A percentile compares a stretch with the other conserved stretches of the same genome.
Evolutionary conservation across 2,797 vertebrate genomes (phyloP).

Genomic region (Ctenopoma multispine): DNA sequence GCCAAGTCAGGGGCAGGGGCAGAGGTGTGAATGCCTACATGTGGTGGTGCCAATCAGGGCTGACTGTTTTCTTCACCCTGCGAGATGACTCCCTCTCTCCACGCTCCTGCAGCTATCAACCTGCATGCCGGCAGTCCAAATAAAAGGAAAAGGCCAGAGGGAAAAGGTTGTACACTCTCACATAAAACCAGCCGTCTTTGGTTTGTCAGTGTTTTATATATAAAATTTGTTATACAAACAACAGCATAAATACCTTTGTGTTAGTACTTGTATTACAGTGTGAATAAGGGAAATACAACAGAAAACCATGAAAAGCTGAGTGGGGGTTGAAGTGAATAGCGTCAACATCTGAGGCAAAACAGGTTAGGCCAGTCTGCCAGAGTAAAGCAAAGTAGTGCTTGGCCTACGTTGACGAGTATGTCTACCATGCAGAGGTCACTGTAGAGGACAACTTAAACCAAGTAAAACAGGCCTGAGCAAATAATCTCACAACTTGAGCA

Average conservation of each 20-base stretch:
- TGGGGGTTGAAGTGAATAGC: conserved; percentile 45
- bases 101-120: conserved; percentile 62
- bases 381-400: conserved; percentile 48
- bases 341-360: conserved; percentile 65
- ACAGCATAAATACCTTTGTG: background rate
- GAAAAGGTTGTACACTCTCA: conserved; percentile 28
- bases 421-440: conserved; percentile 74
- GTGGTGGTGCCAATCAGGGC: conserved; percentile 90
- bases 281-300: conserved; percentile 27
- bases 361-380: conserved; percentile 73
- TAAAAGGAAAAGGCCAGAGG: conserved; percentile 54
- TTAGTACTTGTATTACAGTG: conserved; percentile 3
- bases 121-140: conserved; percentile 46
- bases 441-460: conserved; percentile 70
- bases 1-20: conserved; percentile 60
- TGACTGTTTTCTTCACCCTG: conserved; percentile 71
- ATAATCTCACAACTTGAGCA: conserved; percentile 49
- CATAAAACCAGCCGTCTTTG: conserved; percentile 17
- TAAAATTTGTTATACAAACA: conserved; percentile 12
- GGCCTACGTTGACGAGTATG: conserved; percentile 44
- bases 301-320: conserved; percentile 33
- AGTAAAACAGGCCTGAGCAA: conserved; percentile 66
- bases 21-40: conserved; percentile 85
- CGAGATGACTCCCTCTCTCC: conserved; percentile 69
- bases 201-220: conserved; percentile 18